Conservation (phyloP, 2,113 vertebrate species). For the Glaucidium brasilianum region DNA sequence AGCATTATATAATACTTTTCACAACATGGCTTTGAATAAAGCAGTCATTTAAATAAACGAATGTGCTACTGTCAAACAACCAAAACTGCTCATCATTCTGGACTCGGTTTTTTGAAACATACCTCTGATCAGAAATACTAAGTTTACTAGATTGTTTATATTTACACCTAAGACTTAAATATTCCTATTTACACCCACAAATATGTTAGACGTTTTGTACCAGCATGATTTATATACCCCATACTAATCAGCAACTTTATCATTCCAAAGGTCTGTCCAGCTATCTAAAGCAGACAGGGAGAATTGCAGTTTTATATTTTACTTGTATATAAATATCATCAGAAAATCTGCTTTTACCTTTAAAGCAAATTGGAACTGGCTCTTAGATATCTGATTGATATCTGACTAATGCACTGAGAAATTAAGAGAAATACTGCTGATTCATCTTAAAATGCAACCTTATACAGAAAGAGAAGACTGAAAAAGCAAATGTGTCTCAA, state of each 20-base stretch:
- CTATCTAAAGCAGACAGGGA: not conserved
- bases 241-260: not conserved
- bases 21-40: not conserved
- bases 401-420: not conserved
- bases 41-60: not conserved
- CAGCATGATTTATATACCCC: not conserved
- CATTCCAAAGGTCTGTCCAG: not conserved
- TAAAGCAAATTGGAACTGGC: not conserved
- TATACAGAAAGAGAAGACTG: not conserved
- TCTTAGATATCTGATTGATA: not conserved
- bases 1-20: not conserved
- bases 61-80: not conserved
- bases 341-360: not conserved
- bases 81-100: not conserved
- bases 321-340: not conserved
- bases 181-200: not conserved
- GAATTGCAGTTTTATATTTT: not conserved
- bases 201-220: not conserved
- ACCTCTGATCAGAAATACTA: not conserved
- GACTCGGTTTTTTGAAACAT: not conserved
- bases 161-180: not conserved
- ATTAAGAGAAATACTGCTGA: not conserved
- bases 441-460: not conserved
- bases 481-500: not conserved
- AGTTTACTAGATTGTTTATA: not conserved